Evolutionary conservation across 2,888 invertebrate species (phyloP).

Genomic region (Troilus luridus): DNA sequence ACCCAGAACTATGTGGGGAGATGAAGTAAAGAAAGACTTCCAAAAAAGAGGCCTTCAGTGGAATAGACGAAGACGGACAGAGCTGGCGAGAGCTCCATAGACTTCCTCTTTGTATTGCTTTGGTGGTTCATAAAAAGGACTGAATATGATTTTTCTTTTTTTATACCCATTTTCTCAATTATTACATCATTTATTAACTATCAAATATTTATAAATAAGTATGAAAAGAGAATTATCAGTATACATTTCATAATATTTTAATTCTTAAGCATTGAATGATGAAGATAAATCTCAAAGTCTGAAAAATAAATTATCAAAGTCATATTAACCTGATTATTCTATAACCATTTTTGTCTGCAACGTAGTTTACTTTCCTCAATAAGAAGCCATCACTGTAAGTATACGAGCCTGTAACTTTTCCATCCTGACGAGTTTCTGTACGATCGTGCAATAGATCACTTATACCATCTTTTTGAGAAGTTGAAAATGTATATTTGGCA

Average conservation of each 20-base stretch:
- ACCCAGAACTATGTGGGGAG: too few species aligned
- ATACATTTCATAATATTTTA: not conserved
- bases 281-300: not conserved
- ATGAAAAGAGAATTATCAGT: not conserved
- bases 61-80: too few species aligned
- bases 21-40: too few species aligned
- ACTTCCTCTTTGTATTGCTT: too few species aligned
- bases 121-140: too few species aligned
- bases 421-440: slow-evolving; percentile 29
- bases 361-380: slow-evolving; percentile 73
- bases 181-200: too few species aligned
- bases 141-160: too few species aligned
- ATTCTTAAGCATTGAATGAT: not conserved
- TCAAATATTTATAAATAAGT: not conserved
- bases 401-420: slow-evolving; percentile 71
- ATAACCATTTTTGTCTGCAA: slow-evolving; percentile 76
- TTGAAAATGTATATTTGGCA: slow-evolving; percentile 44
- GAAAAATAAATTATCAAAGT: not conserved
- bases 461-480: slow-evolving; percentile 26
- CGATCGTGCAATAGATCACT: slow-evolving; percentile 26
- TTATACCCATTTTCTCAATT: not conserved
- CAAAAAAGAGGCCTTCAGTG: too few species aligned
- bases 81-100: too few species aligned
- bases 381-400: slow-evolving; percentile 76
- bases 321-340: slow-evolving; percentile 72